Evolutionary conservation across 92 coral and sea anemone species (phyloP), one percentile per base, ranked within the genome.

Genomic region (Paramuricea clavata): DNA sequence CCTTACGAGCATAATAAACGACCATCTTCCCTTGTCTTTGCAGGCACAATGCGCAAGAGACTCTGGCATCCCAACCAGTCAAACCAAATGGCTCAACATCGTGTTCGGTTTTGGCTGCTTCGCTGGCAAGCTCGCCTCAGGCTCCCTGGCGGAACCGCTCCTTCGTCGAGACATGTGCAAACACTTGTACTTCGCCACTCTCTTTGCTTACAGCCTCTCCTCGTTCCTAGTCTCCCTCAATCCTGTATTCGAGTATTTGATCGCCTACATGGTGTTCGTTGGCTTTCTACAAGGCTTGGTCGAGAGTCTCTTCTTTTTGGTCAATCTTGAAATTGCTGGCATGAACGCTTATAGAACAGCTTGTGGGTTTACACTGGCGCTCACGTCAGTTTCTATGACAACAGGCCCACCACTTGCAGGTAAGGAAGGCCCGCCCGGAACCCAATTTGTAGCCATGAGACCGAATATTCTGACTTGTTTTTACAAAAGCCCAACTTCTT

Each of bases 341-440:
- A 33, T 76, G 32, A 61, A 49, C 44, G 26, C 39, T 15, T 76
- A 76, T 61, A 59, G 42, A 12, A 36, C 64, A 10, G 82, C 36
- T 13, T 76, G 82, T 52, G 82, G 82, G 43, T n/a, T 76, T 25
- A 30, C 59, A 2, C 15, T 50, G 22, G 36, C 41, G 39, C 4
- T 76, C 12, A n/a, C 32, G 35, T 59, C 41, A 13, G 10, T 76
- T n/a, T 76, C 68, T 25, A 22, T 25, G 82, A 76, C 82, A 5
- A 32, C 68, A 22, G 82, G 82, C 28, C 82, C 82, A 30, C 82
- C 82, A 21, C 68, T 76, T 12, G 82, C 82, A 76, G 82, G 82
- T 76, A 8, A 11, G 68, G 23, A 5, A 57, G 25, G 25, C 67
- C 22, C 4, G 4, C 12, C 12, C 67, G 4, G 25, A 19, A 57